Conservation (phyloP, 2,113 vertebrate species). For the Psephotus haematonotus region DNA sequence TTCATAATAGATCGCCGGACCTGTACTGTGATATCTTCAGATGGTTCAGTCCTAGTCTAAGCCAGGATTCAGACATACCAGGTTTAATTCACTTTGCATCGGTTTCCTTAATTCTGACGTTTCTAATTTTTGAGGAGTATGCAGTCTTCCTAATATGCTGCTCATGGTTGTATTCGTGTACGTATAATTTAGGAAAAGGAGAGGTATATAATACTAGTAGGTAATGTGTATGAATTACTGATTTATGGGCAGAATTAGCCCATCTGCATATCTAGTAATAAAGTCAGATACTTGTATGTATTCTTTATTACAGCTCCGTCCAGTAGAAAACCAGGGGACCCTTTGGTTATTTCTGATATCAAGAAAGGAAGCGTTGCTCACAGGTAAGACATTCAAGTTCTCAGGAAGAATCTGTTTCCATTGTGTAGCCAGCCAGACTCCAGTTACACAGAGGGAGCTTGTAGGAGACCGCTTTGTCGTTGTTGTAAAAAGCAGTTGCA, state of each 20-base stretch:
- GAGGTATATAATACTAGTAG: neutral
- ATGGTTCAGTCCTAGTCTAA: neutral
- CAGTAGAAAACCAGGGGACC: conserved; percentile 92
- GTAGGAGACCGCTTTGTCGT: neutral
- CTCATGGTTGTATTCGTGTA: neutral
- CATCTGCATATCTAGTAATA: neutral
- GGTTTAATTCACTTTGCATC: neutral
- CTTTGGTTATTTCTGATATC: conserved; percentile 98
- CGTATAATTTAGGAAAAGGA: neutral
- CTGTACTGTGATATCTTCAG: neutral
- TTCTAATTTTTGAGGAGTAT: neutral
- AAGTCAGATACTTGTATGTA: neutral
- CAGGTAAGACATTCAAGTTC: conserved; percentile 79
- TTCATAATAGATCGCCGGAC: neutral
- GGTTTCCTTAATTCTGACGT: neutral
- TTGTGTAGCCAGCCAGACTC: neutral
- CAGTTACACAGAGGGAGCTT: neutral
- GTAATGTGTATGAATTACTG: neutral
- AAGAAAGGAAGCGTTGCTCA: conserved; percentile 99
- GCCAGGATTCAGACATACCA: neutral
- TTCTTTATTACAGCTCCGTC: conserved; percentile 87
- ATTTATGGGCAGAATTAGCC: neutral
- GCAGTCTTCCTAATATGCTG: neutral
- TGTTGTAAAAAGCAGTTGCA: neutral
- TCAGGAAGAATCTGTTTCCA: neutral